Evolutionary conservation across 1,140 invertebrate species (phyloP).

Genomic region (Anadara kagoshimensis): DNA sequence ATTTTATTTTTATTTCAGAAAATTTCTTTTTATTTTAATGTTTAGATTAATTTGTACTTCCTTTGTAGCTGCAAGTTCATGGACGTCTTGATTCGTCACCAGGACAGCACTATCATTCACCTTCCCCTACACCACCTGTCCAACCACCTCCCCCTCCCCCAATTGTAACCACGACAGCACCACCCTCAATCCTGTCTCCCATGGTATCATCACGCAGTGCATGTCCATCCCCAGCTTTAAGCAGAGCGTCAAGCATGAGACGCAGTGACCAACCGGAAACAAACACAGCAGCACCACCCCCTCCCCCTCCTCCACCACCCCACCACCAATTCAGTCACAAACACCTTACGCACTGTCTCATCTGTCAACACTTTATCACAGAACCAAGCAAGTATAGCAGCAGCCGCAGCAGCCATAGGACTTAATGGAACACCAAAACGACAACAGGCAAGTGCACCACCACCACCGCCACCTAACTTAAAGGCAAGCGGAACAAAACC

Average conservation of each 20-base stretch:
- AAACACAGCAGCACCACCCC: slow-evolving; percentile 44
- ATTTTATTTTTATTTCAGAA: too few relatives aligned
- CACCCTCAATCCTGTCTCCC: slow-evolving; percentile 16
- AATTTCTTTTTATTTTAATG: too few relatives aligned
- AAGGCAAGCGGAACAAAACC: neutral
- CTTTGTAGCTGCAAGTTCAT: slow-evolving; percentile 21
- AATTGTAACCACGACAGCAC: too few relatives aligned
- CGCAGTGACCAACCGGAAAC: slow-evolving; percentile 36
- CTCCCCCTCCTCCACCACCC: slow-evolving; percentile 28
- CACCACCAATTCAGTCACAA: too few relatives aligned
- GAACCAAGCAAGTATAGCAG: too few relatives aligned
- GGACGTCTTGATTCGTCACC: slow-evolving; percentile 9
- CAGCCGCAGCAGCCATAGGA: neutral
- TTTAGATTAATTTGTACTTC: slow-evolving; percentile 13
- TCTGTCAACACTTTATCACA: too few relatives aligned
- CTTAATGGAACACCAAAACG: neutral
- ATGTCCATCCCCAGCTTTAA: slow-evolving; percentile 28
- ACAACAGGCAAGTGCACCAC: slow-evolving; percentile 2
- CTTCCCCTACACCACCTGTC: slow-evolving; percentile 21
- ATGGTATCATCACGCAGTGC: slow-evolving; percentile 18
- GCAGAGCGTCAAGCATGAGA: slow-evolving; percentile 10
- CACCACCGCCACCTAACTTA: slow-evolving; percentile 17
- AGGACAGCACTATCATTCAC: slow-evolving; percentile 28
- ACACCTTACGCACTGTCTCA: too few relatives aligned
- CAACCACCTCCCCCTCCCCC: slow-evolving; percentile 43